phyloP scores from a whole-genome alignment of 2,797 vertebrate genomes.

The Phoeniculus purpureus region DNA sequence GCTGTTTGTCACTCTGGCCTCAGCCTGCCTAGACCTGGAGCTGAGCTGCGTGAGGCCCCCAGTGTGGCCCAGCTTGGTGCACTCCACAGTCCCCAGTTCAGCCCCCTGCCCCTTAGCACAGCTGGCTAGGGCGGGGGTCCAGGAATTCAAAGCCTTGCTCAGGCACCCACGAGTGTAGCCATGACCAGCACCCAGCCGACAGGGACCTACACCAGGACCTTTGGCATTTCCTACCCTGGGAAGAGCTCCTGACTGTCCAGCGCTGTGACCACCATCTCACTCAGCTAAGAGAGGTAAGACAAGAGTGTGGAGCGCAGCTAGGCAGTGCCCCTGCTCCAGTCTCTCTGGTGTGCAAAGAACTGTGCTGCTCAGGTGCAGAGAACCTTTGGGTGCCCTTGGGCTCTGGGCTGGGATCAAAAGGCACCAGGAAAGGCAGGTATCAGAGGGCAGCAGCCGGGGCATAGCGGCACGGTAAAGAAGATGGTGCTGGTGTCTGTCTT shows the following conservation, averaged over 20 bases:
- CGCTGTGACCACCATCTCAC: not conserved
- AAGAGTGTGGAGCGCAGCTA: not conserved
- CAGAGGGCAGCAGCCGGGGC: not conserved
- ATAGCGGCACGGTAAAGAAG: not conserved
- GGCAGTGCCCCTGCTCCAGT: not conserved
- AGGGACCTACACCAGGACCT: fast-evolving
- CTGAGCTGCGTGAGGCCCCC: fast-evolving
- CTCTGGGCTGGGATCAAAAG: not conserved
- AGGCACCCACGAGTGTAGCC: no score
- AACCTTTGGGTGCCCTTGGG: not conserved
- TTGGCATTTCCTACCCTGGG: not conserved
- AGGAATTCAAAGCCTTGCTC: no score
- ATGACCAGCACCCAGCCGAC: not conserved
- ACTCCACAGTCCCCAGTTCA: not conserved
- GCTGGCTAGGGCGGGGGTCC: no score
- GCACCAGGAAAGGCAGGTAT: not conserved
- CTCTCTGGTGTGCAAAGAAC: not conserved
- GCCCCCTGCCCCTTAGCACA: not conserved
- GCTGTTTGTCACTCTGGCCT: constrained; percentile 38
- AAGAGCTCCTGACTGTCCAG: not conserved
- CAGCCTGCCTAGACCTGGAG: not conserved
- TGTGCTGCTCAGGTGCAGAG: not conserved
- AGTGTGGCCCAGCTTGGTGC: not conserved
- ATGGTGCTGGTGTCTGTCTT: not conserved
- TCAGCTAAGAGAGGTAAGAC: not conserved